A percentile compares a stretch with the other conserved stretches of the same genome.
Evolutionary conservation across 2,797 vertebrate genomes (phyloP).

Genomic region (Chrysolophus pictus): DNA sequence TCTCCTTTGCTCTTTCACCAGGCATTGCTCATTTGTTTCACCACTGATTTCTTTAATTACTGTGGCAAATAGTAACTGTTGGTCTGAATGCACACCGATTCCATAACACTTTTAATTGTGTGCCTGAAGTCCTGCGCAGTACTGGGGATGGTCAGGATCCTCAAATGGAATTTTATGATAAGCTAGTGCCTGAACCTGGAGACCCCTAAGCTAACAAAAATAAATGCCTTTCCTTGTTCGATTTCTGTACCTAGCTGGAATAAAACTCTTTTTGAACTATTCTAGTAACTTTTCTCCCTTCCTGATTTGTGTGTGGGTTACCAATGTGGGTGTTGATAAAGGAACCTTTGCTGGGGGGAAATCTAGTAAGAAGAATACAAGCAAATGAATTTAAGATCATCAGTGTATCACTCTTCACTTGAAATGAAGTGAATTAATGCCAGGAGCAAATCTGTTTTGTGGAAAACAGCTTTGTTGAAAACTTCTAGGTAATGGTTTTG

Average conservation of each 20-base stretch:
- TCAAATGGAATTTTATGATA: background rate
- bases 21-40: background rate
- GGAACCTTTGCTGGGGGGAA: fast-evolving
- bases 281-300: background rate
- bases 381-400: background rate
- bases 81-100: background rate
- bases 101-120: background rate
- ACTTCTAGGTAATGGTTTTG: background rate
- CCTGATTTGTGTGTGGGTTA: background rate
- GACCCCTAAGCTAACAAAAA: background rate
- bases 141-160: background rate
- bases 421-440: background rate
- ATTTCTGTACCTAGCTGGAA: background rate
- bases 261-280: background rate
- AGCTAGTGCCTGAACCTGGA: background rate
- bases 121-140: background rate
- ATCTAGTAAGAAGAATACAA: background rate
- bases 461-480: background rate
- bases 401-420: background rate
- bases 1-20: background rate
- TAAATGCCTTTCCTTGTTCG: background rate
- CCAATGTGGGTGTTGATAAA: background rate
- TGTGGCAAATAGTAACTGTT: constrained; percentile 4
- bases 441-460: background rate
- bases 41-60: constrained; percentile 34